Evolutionary conservation across 1,140 invertebrate species (phyloP).

Genomic region (Palaemon carinicauda): DNA sequence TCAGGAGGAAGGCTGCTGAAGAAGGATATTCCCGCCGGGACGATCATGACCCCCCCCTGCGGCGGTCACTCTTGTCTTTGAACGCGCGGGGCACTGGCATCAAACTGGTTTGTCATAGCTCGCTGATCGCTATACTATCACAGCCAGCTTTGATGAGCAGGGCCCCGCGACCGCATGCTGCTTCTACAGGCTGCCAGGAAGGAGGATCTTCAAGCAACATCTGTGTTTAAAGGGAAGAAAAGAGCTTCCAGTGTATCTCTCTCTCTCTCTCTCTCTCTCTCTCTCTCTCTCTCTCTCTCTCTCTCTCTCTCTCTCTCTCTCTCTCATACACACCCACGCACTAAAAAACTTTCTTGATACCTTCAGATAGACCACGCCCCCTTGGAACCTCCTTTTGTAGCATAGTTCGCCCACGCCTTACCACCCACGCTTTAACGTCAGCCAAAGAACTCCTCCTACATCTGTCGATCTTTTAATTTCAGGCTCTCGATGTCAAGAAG

Average conservation of each 20-base stretch:
- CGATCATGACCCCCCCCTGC: too few species aligned
- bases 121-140: constrained; percentile 63
- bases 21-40: too few species aligned
- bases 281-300: not conserved
- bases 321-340: not conserved
- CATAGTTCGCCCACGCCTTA: too few species aligned
- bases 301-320: not conserved
- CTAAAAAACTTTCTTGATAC: too few species aligned
- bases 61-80: too few species aligned
- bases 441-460: not conserved
- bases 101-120: constrained; percentile 82
- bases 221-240: too few species aligned
- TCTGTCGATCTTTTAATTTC: not conserved
- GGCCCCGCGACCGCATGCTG: constrained; percentile 65
- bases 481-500: not conserved
- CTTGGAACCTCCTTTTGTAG: too few species aligned
- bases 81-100: constrained; percentile 69
- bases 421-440: not conserved
- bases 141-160: constrained; percentile 83
- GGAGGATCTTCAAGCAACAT: too few species aligned
- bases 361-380: too few species aligned
- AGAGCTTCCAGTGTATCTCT: too few species aligned
- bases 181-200: not conserved
- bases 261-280: not conserved
- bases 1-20: too few species aligned